Conservation (phyloP, 2,888 invertebrate genomes). For the Empis livida region DNA sequence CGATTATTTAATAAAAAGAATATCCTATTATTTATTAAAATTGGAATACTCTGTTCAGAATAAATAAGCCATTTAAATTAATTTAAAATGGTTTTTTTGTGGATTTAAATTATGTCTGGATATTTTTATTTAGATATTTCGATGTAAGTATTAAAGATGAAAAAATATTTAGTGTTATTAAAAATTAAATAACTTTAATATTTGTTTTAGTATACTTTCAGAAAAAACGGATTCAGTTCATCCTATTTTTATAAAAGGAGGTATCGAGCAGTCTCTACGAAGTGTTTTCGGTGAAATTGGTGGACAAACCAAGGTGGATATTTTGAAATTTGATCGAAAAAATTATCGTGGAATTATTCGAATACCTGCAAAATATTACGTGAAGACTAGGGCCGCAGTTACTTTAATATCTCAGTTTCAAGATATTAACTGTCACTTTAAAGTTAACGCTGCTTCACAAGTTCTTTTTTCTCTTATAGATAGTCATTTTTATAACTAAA, state of each 20-base stretch:
- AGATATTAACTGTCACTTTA: conserved; percentile 40
- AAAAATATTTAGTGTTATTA: too few relatives aligned
- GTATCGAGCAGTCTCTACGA: conserved; percentile 40
- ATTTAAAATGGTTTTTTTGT: neutral
- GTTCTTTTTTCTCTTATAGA: conserved; percentile 31
- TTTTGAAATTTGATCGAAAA: conserved; percentile 41
- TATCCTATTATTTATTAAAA: too few relatives aligned
- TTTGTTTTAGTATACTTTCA: neutral
- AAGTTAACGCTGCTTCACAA: conserved; percentile 40
- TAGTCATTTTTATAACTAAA: conserved; percentile 9
- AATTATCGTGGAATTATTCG: conserved; percentile 41
- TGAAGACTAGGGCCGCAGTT: conserved; percentile 44
- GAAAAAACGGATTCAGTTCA: conserved; percentile 22
- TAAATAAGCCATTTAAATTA: too few relatives aligned
- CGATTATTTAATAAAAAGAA: too few relatives aligned
- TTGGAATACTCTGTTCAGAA: too few relatives aligned
- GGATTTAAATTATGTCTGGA: conserved; percentile 26
- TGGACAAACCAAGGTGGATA: conserved; percentile 39
- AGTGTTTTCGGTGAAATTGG: conserved; percentile 46
- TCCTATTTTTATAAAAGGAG: conserved; percentile 42
- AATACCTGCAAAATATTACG: conserved; percentile 40
- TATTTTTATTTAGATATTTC: conserved; percentile 43
- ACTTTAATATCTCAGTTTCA: conserved; percentile 40
- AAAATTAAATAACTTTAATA: too few relatives aligned
- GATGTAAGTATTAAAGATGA: conserved; percentile 36